Evolutionary conservation across 2,888 invertebrate genomes (phyloP).

Genomic region (Troides helena): DNA sequence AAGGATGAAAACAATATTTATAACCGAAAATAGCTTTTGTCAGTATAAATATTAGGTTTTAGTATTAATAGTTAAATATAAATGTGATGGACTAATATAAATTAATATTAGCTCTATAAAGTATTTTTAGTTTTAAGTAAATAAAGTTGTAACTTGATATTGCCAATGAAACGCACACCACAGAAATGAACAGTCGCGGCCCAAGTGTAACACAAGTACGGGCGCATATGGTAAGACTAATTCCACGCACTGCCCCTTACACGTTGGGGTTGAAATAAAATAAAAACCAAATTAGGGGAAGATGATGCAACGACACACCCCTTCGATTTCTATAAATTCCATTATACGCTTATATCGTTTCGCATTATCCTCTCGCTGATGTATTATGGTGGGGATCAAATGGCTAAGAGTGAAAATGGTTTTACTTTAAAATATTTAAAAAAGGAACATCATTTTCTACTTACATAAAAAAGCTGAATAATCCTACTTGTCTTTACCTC

Average conservation of each 20-base stretch:
- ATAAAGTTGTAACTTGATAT: not conserved
- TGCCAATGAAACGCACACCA: constrained; percentile 42
- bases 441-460: no score
- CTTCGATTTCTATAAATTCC: constrained; percentile 79
- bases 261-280: constrained; percentile 70
- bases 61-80: no score
- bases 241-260: constrained; percentile 63
- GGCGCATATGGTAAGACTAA: constrained; percentile 79
- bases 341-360: constrained; percentile 66
- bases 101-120: no score
- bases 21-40: no score
- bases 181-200: constrained; percentile 65
- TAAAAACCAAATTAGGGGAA: constrained; percentile 78
- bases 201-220: constrained; percentile 74
- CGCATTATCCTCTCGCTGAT: constrained; percentile 59
- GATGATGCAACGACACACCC: constrained; percentile 76
- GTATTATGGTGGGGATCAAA: constrained; percentile 43
- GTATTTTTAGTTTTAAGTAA: no score
- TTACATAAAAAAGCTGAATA: no score
- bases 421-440: no score
- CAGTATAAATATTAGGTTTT: no score
- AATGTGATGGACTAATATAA: no score
- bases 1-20: no score
- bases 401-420: constrained; percentile 29
- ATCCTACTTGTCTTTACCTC: no score